Evolutionary conservation across 2,797 vertebrate species (phyloP).

Genomic region (Sebastes cheni): DNA sequence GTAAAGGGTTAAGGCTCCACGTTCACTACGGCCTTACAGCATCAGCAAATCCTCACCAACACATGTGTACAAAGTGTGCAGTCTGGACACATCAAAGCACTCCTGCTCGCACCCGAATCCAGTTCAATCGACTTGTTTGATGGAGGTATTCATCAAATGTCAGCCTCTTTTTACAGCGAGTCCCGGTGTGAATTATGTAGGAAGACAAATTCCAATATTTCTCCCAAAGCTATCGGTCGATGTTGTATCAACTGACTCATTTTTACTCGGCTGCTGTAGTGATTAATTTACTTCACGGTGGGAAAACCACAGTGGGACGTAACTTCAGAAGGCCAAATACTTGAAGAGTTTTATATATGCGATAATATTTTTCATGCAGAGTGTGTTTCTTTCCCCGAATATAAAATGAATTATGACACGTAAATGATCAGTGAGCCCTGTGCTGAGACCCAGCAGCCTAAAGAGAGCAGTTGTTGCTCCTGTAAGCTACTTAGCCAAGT

Average conservation of each 20-base stretch:
- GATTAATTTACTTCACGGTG: constrained; percentile 50
- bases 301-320: constrained; percentile 5
- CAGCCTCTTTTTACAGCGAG: constrained; percentile 29
- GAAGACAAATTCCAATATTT: constrained; percentile 33
- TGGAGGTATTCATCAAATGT: constrained; percentile 46
- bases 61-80: background rate
- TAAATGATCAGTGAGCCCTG: background rate
- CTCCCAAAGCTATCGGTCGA: constrained; percentile 26
- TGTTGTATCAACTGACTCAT: constrained; percentile 43
- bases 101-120: background rate
- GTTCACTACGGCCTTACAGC: background rate
- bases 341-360: background rate
- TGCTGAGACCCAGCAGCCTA: background rate
- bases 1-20: background rate
- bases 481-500: constrained; percentile 30
- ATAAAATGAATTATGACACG: background rate
- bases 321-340: background rate
- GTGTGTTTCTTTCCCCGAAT: background rate
- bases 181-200: constrained; percentile 13
- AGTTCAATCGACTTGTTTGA: constrained; percentile 26
- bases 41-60: background rate
- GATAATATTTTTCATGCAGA: background rate
- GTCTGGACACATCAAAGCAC: constrained; percentile 1
- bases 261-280: constrained; percentile 16
- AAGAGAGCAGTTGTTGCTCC: constrained; percentile 12